phyloP scores from a whole-genome alignment of 2,113 vertebrate species.

The Mesitornis unicolor region DNA sequence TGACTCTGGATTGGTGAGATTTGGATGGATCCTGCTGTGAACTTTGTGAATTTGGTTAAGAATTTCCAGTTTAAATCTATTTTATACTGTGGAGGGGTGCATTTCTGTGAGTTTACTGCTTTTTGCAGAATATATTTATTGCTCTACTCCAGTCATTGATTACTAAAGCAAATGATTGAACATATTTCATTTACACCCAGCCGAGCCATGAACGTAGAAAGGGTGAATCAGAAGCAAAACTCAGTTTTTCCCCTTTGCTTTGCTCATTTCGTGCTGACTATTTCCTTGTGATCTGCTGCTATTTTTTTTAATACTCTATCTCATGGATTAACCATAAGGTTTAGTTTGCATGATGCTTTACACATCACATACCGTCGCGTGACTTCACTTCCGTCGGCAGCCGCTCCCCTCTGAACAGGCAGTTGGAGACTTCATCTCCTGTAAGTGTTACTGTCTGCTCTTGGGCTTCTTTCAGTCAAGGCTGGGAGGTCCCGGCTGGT shows the following conservation, averaged over 20 bases:
- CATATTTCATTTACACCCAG: neutral
- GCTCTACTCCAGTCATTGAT: neutral
- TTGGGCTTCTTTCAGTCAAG: neutral
- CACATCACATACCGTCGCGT: fast-evolving
- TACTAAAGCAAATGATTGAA: neutral
- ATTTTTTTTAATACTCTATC: neutral
- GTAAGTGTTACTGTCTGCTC: neutral
- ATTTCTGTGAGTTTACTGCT: neutral
- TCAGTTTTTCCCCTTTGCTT: neutral
- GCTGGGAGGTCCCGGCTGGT: neutral
- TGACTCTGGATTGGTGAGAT: neutral
- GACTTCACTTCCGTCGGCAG: neutral
- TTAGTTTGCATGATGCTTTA: neutral
- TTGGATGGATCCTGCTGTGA: neutral
- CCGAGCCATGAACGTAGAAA: neutral
- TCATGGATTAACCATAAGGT: neutral
- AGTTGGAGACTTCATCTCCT: neutral
- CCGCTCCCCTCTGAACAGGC: neutral
- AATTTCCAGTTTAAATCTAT: neutral
- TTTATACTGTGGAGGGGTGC: neutral
- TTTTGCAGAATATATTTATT: neutral
- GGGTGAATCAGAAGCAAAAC: neutral
- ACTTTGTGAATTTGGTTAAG: neutral
- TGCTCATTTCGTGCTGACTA: neutral
- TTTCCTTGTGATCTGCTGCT: neutral